These are phyloP conservation scores for Calephelis virginiensis DNA, from an alignment of 1,140 invertebrate species.

Conservation along the genomic window DNA sequence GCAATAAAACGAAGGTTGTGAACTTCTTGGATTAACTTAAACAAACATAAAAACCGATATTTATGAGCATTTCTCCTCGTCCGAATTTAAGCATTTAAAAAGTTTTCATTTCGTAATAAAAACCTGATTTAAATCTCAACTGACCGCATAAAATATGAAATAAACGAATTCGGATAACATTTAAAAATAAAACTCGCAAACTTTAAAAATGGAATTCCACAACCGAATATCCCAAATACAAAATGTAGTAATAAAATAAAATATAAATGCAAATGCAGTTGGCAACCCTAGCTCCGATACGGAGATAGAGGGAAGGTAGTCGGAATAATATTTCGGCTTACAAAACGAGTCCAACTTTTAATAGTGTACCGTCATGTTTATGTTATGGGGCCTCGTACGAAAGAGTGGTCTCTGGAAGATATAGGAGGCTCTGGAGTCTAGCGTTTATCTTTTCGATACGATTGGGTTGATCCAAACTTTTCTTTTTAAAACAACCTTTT, in stretches of 20 bases:
- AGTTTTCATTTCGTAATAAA: not conserved
- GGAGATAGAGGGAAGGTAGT: slow-evolving; percentile 65
- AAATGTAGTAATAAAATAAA: slow-evolving; percentile 53
- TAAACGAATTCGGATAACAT: slow-evolving; percentile 42
- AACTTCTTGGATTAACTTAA: too few species aligned
- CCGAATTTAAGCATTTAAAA: too few species aligned
- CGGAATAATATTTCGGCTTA: slow-evolving; percentile 76
- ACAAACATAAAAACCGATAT: too few species aligned
- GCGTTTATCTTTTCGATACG: slow-evolving; percentile 35
- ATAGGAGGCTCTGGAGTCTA: slow-evolving; percentile 42
- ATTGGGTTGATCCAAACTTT: not conserved
- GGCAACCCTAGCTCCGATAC: slow-evolving; percentile 60
- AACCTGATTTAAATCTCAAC: slow-evolving; percentile 35
- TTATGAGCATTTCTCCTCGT: too few species aligned
- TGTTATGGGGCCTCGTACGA: slow-evolving; percentile 61
- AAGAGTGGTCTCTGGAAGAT: slow-evolving; percentile 34
- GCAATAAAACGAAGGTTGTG: too few species aligned
- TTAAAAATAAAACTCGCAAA: slow-evolving; percentile 45
- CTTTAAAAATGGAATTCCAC: slow-evolving; percentile 42
- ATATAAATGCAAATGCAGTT: slow-evolving; percentile 66
- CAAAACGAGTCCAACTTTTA: slow-evolving; percentile 76
- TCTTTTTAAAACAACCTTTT: too few species aligned
- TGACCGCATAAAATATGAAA: slow-evolving; percentile 36
- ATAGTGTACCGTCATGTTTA: slow-evolving; percentile 75
- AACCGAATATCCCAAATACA: slow-evolving; percentile 37